phyloP scores from a whole-genome alignment of 2,888 invertebrate species.

The Phortica magna region DNA sequence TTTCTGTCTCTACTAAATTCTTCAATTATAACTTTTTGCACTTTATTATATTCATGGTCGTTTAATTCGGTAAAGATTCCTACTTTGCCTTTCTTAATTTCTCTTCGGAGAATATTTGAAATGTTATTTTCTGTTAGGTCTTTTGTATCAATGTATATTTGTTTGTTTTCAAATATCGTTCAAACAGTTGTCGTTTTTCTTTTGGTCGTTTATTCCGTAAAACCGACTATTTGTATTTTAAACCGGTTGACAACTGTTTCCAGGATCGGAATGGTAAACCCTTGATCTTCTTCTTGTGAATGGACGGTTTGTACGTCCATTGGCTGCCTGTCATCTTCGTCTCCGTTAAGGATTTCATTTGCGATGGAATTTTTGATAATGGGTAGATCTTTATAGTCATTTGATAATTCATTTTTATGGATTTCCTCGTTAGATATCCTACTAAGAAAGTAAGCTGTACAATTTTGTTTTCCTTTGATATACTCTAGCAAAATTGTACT shows the following conservation, averaged over 20 bases:
- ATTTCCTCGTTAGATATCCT: constrained; percentile 40
- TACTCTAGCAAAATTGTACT: constrained; percentile 45
- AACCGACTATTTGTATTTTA: constrained; percentile 39
- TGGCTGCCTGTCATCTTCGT: constrained; percentile 13
- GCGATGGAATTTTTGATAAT: too few species aligned
- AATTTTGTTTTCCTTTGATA: constrained; percentile 47
- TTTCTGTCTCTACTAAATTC: constrained; percentile 37
- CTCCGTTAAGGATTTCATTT: constrained; percentile 16
- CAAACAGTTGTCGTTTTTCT: constrained; percentile 35
- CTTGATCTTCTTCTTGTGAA: constrained; percentile 48
- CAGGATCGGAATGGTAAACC: constrained; percentile 43
- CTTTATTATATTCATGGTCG: constrained; percentile 39
- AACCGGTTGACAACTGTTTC: constrained; percentile 47
- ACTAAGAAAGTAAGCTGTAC: constrained; percentile 44
- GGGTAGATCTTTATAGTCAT: constrained; percentile 10
- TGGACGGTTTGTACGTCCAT: constrained; percentile 23
- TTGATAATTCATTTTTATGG: constrained; percentile 41
- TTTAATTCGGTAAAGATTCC: constrained; percentile 40
- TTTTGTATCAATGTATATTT: constrained; percentile 38
- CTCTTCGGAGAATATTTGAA: constrained; percentile 27
- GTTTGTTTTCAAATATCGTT: constrained; percentile 42
- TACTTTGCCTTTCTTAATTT: constrained; percentile 34
- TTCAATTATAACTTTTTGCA: constrained; percentile 40
- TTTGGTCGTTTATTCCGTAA: too few species aligned
- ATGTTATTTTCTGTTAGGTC: constrained; percentile 35